A percentile compares a stretch with the other conserved stretches of the same genome.
phyloP scores from a whole-genome alignment of 2,888 invertebrate genomes.

The Platycheirus albimanus region DNA sequence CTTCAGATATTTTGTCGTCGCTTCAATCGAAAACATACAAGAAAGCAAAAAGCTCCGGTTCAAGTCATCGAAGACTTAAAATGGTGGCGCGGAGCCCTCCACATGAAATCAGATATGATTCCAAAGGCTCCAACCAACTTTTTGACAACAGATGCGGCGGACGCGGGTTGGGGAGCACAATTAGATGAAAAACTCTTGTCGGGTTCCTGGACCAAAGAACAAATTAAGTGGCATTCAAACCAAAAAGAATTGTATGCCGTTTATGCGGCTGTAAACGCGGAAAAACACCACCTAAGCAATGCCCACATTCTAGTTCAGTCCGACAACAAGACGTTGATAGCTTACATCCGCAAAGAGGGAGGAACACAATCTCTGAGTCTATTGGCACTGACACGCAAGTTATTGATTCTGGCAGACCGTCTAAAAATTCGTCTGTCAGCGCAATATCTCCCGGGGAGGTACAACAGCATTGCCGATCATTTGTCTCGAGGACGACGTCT shows the following conservation, averaged over 20 bases:
- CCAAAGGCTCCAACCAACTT: conserved; percentile 13
- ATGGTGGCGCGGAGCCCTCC: neutral
- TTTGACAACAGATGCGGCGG: conserved; percentile 8
- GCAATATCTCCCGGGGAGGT: too few relatives aligned
- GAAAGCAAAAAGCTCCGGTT: too few relatives aligned
- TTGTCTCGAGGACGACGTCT: too few relatives aligned
- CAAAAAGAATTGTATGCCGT: conserved; percentile 7
- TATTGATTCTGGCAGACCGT: neutral
- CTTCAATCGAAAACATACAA: too few relatives aligned
- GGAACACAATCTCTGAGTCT: too few relatives aligned
- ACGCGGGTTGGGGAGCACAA: conserved; percentile 33
- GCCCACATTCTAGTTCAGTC: conserved; percentile 32
- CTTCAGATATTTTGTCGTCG: too few relatives aligned
- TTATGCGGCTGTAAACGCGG: conserved; percentile 14
- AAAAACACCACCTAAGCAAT: conserved; percentile 23
- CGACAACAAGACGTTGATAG: conserved; percentile 19
- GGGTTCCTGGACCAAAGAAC: conserved; percentile 10
- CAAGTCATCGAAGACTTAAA: too few relatives aligned
- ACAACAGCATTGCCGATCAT: too few relatives aligned
- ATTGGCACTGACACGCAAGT: neutral
- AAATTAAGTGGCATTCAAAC: neutral
- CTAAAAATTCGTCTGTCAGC: too few relatives aligned
- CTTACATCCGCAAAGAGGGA: conserved; percentile 14
- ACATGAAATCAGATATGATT: neutral
- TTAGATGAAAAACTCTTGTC: conserved; percentile 18